These are phyloP conservation scores for Spilogale gracilis DNA, from an alignment of 2,113 vertebrate genomes.

Conservation along the genomic window DNA sequence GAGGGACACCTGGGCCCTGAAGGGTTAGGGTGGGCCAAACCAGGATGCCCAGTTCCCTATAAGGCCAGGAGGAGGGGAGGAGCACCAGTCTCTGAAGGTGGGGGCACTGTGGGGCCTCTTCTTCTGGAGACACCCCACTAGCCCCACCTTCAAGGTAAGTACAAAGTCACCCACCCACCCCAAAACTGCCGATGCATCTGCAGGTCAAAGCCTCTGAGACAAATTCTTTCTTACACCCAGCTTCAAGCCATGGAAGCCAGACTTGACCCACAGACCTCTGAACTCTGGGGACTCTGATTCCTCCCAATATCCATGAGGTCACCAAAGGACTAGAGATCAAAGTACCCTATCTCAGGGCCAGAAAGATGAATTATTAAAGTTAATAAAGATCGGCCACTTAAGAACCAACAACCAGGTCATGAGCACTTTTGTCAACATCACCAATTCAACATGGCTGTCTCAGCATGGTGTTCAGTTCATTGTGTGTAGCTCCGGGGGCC, in stretches of 20 bases:
- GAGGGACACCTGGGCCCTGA: not conserved
- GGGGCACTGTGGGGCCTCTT: not conserved
- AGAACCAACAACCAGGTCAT: not conserved
- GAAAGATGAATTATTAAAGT: not conserved
- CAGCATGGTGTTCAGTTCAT: fast-evolving
- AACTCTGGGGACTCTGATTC: constrained; percentile 54
- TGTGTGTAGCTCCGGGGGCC: fast-evolving
- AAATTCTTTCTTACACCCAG: not conserved
- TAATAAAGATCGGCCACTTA: constrained; percentile 57
- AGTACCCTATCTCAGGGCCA: not conserved
- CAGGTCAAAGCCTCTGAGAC: not conserved
- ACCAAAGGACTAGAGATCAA: not conserved
- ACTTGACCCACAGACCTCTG: constrained; percentile 45
- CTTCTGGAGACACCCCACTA: not conserved
- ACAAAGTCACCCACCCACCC: not conserved
- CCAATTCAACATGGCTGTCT: not conserved
- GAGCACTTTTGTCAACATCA: fast-evolving
- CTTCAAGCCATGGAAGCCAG: not conserved
- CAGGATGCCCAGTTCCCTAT: not conserved
- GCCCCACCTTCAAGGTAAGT: not conserved
- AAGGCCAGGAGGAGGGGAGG: not conserved
- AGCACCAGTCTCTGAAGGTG: not conserved
- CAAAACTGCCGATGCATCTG: fast-evolving
- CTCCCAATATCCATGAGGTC: not conserved
- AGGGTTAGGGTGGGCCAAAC: not conserved